Base-by-base conservation (phyloP, 2,888 invertebrate species). In the Dryobota labecula region DNA sequence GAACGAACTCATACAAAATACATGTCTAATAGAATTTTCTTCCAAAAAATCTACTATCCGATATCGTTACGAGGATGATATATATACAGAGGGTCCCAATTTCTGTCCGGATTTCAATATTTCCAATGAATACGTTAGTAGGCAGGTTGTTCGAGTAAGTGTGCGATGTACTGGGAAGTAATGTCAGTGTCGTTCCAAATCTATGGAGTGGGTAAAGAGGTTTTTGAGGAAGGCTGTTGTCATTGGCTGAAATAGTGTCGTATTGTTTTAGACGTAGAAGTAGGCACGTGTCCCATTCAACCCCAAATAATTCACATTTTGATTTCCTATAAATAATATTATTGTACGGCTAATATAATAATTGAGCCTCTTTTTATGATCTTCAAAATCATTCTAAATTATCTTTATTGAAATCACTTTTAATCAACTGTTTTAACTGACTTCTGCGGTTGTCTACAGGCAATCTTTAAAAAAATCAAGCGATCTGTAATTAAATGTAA, bases 121-220 rank as follows among this genome's bases (percentile, higher is more conserved):
- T 88, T 89, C 84, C 90, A 88, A 89, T 90, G 90, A 90, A 90
- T 90, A 90, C 83, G 85, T 89, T 87, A 89, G 87, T 83, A 87
- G 89, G 69, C 56, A 73, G 69, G 73, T 76, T 76, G 20, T 30
- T 49, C 45, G 41, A 78, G 70, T 68, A 54, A 73, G 67, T 57
- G 53, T 24, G n/a, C 38, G 24, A 65, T 69, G 53, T 73, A 65
- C 73, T 54, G 47, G 9, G 51, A 49, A 72, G 30, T 78, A 61
- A 75, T 72, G 53, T 51, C 62, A 62, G 18, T 67, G 69, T 73
- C 49, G 68, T 57, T 27, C 62, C 20, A 68, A 56, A 71, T 76
- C 47, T 82, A 74, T 73, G 72, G 68, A 75, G 70, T 66, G 30
- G 57, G 66, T 64, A 36, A 54, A 56, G 33, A 33, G 3, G 11